Conservation (phyloP, 92 coral and sea anemone species). For the Scolanthus callimorphus region DNA sequence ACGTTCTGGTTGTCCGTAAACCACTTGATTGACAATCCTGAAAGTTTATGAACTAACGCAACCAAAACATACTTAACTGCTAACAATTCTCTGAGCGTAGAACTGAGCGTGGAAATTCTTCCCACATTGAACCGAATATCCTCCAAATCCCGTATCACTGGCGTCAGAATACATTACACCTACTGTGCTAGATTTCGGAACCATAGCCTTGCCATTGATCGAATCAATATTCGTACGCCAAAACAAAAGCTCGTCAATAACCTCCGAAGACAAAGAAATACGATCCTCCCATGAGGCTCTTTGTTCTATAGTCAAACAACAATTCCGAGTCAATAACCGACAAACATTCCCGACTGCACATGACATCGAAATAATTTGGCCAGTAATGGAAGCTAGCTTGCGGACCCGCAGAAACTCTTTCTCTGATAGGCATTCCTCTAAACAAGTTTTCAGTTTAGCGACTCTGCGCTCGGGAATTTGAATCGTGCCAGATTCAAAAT, state of each 20-base stretch:
- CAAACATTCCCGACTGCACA: constrained; percentile 45
- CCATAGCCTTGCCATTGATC: constrained; percentile 3
- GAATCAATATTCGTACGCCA: constrained; percentile 8
- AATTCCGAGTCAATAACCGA: constrained; percentile 29
- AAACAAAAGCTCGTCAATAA: constrained; percentile 10
- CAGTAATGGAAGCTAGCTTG: constrained; percentile 36
- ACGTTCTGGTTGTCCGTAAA: constrained; percentile 57
- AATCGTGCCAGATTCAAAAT: constrained; percentile 35
- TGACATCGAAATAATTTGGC: constrained; percentile 45
- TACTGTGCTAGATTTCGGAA: constrained; percentile 15
- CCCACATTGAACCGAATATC: constrained; percentile 17
- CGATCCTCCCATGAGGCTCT: constrained; percentile 39
- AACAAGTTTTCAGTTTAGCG: constrained; percentile 30
- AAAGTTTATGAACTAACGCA: constrained; percentile 29
- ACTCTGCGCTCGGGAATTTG: constrained; percentile 26
- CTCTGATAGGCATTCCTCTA: constrained; percentile 10
- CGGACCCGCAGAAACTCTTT: constrained; percentile 4
- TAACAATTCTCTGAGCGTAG: constrained; percentile 49
- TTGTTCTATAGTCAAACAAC: constrained; percentile 31
- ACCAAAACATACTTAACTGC: constrained; percentile 51
- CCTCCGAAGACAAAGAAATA: constrained; percentile 15
- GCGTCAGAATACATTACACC: constrained; percentile 41
- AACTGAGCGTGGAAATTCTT: constrained; percentile 25
- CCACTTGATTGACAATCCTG: constrained; percentile 54
- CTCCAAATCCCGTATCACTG: constrained; percentile 40